Evolutionary conservation across 2,888 invertebrate species (phyloP), one percentile per base, ranked within the genome.

Genomic region (Netelia virgata): DNA sequence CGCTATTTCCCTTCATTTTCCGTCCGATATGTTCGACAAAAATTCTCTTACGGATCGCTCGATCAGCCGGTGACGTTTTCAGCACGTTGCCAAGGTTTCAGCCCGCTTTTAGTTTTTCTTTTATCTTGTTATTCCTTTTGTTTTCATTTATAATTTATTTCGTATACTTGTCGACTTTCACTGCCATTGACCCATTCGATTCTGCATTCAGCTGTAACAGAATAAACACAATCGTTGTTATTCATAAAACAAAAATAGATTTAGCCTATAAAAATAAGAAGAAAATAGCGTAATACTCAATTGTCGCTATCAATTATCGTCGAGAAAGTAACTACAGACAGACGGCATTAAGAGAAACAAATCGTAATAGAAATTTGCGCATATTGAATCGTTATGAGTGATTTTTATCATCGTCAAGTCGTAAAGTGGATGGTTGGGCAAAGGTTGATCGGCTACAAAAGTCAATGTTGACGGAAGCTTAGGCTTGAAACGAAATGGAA

Each of bases 141-240:
- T 36, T n/a, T 72, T 79, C 72, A 75, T 82, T 36, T 36, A 36
- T 81, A 68, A 80, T 80, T 86, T 83, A 74, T 81, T 84, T 84
- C 84, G 84, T 84, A 84, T 84, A 84, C 84, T 73, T 81, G 72
- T 81, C 84, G 81, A 84, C 84, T 81, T 84, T 81, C 80, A 82
- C 76, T 83, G 80, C 85, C 82, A 84, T 86, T 82, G 76, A 82
- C 82, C 85, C 86, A 81, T 84, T 86, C 81, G 76, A 84, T 82
- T 86, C 84, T 88, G 86, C 87, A 87, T 89, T 88, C 88, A 89
- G 88, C 90, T 90, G 89, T 6, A 90, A 90, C 86, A 89, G 0
- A 83, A 80, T 59, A 14, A 53, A 41, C 41, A 53, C 50, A 57
- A 6, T 47, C 11, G 11, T 61, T 0, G 50, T 14, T 70, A 20